These are phyloP conservation scores for Drosophila serrata DNA, from an alignment of 1,140 invertebrate species.

Conservation along the genomic window DNA sequence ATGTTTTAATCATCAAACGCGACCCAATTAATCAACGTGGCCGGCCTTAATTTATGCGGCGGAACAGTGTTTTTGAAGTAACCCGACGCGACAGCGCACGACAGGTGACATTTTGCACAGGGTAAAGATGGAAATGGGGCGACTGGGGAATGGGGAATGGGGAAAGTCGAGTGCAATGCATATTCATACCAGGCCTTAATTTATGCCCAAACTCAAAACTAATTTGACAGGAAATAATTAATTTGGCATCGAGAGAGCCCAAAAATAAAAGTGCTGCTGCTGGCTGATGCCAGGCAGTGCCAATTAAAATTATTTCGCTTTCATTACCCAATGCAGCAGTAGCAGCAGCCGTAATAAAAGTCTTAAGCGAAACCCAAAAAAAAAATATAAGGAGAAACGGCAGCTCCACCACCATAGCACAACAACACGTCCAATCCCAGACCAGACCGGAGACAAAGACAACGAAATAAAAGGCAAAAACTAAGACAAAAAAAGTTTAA, in stretches of 20 bases:
- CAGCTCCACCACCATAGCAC: slow-evolving; percentile 13
- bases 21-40: slow-evolving; percentile 76
- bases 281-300: slow-evolving; percentile 28
- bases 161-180: slow-evolving; percentile 46
- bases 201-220: slow-evolving; percentile 71
- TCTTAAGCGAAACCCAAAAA: slow-evolving; percentile 45
- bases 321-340: slow-evolving; percentile 75
- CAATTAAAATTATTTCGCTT: slow-evolving; percentile 84
- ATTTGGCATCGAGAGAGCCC: slow-evolving; percentile 61
- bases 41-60: slow-evolving; percentile 74
- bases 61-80: slow-evolving; percentile 72
- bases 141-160: neutral
- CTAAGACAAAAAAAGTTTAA: slow-evolving; percentile 75
- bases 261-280: slow-evolving; percentile 54
- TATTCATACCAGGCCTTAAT: slow-evolving; percentile 66
- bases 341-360: slow-evolving; percentile 59
- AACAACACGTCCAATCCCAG: slow-evolving; percentile 39
- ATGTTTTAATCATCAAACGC: slow-evolving; percentile 81
- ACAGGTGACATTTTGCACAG: slow-evolving; percentile 71
- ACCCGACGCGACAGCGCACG: slow-evolving; percentile 35
- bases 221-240: slow-evolving; percentile 84
- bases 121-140: neutral
- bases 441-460: slow-evolving; percentile 36
- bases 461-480: slow-evolving; percentile 53
- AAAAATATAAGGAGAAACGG: slow-evolving; percentile 15